Evolutionary conservation across 2,113 vertebrate genomes (phyloP).

Genomic region (Gavia stellata): DNA sequence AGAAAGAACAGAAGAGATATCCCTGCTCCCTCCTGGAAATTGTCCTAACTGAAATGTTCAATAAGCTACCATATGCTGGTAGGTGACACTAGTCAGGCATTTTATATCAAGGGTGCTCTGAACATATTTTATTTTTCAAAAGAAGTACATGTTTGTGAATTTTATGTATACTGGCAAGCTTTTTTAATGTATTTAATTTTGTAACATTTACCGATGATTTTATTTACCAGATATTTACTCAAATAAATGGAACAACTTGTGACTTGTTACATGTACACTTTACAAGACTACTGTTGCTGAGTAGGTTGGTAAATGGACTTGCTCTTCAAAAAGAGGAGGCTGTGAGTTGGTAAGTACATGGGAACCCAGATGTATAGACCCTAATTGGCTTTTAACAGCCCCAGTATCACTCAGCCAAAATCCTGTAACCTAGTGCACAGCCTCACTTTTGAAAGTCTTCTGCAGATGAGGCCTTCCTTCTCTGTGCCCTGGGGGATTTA

Average conservation of each 20-base stretch:
- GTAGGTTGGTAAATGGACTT: not conserved
- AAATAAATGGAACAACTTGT: slow-evolving; percentile 81
- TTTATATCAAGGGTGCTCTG: slow-evolving; percentile 83
- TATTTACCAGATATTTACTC: slow-evolving; percentile 83
- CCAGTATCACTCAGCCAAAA: not conserved
- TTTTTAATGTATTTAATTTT: slow-evolving; percentile 84
- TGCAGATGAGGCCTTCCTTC: not conserved
- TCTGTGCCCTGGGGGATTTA: not conserved
- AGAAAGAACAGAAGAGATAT: not conserved
- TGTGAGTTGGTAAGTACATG: not conserved
- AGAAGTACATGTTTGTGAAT: slow-evolving; percentile 77
- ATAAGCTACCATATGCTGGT: slow-evolving; percentile 56
- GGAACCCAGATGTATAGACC: not conserved
- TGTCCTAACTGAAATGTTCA: slow-evolving; percentile 35
- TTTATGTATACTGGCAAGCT: slow-evolving; percentile 80
- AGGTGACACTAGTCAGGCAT: slow-evolving; percentile 66
- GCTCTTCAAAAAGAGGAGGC: not conserved
- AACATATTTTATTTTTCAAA: slow-evolving; percentile 82
- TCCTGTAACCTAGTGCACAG: not conserved
- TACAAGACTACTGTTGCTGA: not conserved
- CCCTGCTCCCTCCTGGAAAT: slow-evolving; percentile 38
- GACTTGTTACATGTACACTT: slow-evolving; percentile 53
- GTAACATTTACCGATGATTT: slow-evolving; percentile 79
- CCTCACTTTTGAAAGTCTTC: not conserved
- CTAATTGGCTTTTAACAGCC: not conserved